Conservation (phyloP, 2,797 vertebrate species). For the Pterois miles region DNA sequence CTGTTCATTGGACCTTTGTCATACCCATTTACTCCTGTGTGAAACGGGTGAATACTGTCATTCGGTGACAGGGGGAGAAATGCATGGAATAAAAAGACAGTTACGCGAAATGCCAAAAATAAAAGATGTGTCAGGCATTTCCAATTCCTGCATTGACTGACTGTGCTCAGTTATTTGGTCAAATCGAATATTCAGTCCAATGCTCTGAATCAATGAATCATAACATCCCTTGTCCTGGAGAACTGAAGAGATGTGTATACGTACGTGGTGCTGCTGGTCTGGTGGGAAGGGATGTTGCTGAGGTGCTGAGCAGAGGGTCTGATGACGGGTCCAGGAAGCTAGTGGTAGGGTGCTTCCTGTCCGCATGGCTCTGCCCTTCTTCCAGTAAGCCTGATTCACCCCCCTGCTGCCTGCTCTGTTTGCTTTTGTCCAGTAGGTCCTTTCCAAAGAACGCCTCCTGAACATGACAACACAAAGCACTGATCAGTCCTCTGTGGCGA, state of each 20-base stretch:
- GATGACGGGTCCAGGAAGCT: constrained; percentile 88
- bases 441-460: constrained; percentile 99
- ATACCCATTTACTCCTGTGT: not conserved
- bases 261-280: constrained; percentile 89
- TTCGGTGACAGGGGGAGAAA: not conserved
- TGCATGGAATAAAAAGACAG: not conserved
- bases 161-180: not conserved
- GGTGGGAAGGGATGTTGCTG: constrained; percentile 78
- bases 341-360: constrained; percentile 82
- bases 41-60: not conserved
- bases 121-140: not conserved
- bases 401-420: constrained; percentile 88
- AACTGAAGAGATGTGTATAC: constrained; percentile 32
- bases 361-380: constrained; percentile 84
- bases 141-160: not conserved
- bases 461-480: constrained; percentile 54
- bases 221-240: not conserved
- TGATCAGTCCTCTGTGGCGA: constrained; percentile 32
- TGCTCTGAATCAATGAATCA: constrained; percentile 10
- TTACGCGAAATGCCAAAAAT: not conserved
- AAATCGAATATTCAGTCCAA: constrained; percentile 1
- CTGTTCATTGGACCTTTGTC: not conserved
- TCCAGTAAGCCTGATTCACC: constrained; percentile 87
- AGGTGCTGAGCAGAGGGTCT: constrained; percentile 86
- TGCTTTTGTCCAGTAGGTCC: constrained; percentile 95